Conservation (phyloP, 2,888 invertebrate genomes). For the Eupithecia dodoneata region DNA sequence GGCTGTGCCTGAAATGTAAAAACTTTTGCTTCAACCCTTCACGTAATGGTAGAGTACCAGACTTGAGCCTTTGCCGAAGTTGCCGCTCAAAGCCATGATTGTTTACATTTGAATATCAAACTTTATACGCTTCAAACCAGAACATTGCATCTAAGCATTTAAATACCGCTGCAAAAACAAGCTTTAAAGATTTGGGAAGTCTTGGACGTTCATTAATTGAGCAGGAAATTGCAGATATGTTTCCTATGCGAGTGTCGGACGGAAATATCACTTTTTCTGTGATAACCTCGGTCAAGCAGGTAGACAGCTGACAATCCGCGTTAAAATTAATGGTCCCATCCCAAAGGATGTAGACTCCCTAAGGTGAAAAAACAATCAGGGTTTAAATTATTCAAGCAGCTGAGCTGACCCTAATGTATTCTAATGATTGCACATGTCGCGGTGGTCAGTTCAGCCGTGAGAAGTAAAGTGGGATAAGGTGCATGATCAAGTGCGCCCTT, state of each 20-base stretch:
- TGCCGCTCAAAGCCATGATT: slow-evolving; percentile 76
- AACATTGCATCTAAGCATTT: slow-evolving; percentile 29
- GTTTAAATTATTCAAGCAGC: slow-evolving; percentile 71
- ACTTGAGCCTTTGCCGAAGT: slow-evolving; percentile 78
- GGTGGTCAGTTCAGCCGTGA: slow-evolving; percentile 76
- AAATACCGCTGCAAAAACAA: not conserved
- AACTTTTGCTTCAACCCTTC: slow-evolving; percentile 80
- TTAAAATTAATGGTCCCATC: slow-evolving; percentile 56
- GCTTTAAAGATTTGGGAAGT: not conserved
- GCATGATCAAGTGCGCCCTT: slow-evolving; percentile 81
- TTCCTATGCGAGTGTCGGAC: slow-evolving; percentile 66
- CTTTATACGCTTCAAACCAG: slow-evolving; percentile 32
- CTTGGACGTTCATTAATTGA: slow-evolving; percentile 58
- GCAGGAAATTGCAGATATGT: slow-evolving; percentile 72
- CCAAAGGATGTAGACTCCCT: slow-evolving; percentile 57
- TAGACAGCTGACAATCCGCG: slow-evolving; percentile 67
- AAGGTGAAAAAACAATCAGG: slow-evolving; percentile 60
- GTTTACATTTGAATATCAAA: slow-evolving; percentile 74
- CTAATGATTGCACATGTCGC: slow-evolving; percentile 75
- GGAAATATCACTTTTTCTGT: slow-evolving; percentile 73
- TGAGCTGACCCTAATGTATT: slow-evolving; percentile 79
- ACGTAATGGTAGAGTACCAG: slow-evolving; percentile 68
- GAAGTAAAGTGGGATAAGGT: slow-evolving; percentile 72
- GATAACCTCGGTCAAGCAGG: slow-evolving; percentile 73
- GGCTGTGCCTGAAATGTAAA: slow-evolving; percentile 77